Base-by-base conservation (phyloP, 2,113 vertebrate species). In the Stercorarius parasiticus region DNA sequence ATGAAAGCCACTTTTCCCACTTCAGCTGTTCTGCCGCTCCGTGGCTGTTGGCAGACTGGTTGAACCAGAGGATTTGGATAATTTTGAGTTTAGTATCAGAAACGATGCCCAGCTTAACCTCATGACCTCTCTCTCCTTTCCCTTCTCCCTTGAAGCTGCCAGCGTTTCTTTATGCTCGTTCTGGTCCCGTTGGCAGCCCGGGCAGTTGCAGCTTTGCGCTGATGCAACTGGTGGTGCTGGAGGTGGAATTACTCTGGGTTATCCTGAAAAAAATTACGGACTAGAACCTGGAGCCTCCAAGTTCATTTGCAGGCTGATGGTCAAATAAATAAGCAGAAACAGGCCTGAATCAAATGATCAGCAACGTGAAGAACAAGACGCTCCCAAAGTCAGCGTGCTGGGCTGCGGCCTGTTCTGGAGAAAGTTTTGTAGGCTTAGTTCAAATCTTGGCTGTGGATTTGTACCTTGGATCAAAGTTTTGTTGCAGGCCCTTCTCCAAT, bases 391-490 rank as follows among this genome's bases (percentile, higher is more conserved):
- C 85, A 69, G 71, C 27, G 1, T 73, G 96, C 92, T 90, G 96
- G 92, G 93, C 92, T 87, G 2, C 12, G 5, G 93, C 84, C 91
- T 0, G 0, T 19, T 14, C 87, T 87, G 74, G 79, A 83, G 88
- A 80, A 45, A 55, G 92, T 92, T 95, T 92, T 95, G 67, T 40
- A 67, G 77, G 90, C 88, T 95, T 88, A 93, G 90, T 94, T 95
- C 88, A 90, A 93, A 81, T 18, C 92, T 95, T 97, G 97, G 97
- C 97, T 67, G 79, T 62, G 76, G 79, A 55, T 97, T 95, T 96
- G 95, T 96, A 74, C 96, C 92, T 93, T 96, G 97, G 97, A 97
- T 94, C 94, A 92, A 94, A 93, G 95, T 90, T 95, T 83, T 78
- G 82, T 66, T 92, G 67, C 96, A 92, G 92, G 96, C 95, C 80